These are phyloP conservation scores for Sphenodon punctatus DNA, from an alignment of 2,797 vertebrate species.

Conservation along the genomic window DNA sequence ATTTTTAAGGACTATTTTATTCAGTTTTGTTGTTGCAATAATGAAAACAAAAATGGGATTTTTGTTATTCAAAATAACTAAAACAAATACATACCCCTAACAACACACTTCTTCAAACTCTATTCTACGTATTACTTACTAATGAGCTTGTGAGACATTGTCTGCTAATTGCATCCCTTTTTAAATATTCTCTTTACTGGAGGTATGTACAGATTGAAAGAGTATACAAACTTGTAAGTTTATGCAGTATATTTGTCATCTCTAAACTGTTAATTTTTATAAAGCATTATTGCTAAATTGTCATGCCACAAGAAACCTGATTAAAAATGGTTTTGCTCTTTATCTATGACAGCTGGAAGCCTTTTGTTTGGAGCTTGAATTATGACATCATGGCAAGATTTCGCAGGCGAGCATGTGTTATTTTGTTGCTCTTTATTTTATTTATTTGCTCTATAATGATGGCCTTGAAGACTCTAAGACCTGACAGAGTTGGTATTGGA, in stretches of 20 bases:
- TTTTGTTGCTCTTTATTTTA: slow-evolving; percentile 82
- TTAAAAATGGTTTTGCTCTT: slow-evolving; percentile 56
- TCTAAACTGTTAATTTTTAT: background rate
- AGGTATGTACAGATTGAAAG: background rate
- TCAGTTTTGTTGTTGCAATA: too few relatives aligned
- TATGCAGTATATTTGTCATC: background rate
- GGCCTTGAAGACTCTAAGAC: slow-evolving; percentile 86
- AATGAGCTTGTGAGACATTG: too few relatives aligned
- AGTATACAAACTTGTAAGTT: background rate
- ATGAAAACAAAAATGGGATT: too few relatives aligned
- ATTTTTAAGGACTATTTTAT: too few relatives aligned
- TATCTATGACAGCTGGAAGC: slow-evolving; percentile 59
- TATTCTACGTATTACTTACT: too few relatives aligned
- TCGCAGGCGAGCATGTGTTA: slow-evolving; percentile 86
- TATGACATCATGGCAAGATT: slow-evolving; percentile 92
- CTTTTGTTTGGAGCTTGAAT: slow-evolving; percentile 67
- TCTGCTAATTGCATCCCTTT: too few relatives aligned
- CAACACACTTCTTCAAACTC: too few relatives aligned
- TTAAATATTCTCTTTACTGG: background rate
- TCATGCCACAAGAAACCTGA: slow-evolving; percentile 22
- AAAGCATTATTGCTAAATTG: slow-evolving; percentile 2
- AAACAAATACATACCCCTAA: too few relatives aligned
- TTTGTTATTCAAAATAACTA: too few relatives aligned
- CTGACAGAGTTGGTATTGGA: slow-evolving; percentile 80
- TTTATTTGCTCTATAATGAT: slow-evolving; percentile 86